Percentiles rank a stretch among this genome's conserved stretches.
These are phyloP conservation scores for Mionectes olivaceus DNA, from an alignment of 2,797 vertebrate species.

Conservation along the genomic window DNA sequence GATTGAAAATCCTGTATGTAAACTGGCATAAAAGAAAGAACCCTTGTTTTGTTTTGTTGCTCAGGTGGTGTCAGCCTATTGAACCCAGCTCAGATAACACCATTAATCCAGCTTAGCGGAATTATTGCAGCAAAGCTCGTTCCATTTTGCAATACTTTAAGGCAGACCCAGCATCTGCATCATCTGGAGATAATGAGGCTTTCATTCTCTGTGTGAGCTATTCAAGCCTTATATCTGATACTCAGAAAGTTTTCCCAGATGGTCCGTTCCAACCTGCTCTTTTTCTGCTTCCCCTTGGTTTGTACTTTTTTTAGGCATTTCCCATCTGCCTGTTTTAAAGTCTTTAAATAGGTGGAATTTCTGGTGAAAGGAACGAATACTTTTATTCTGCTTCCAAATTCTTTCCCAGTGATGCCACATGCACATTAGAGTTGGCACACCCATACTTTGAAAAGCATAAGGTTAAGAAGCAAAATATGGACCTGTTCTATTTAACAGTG, in stretches of 20 bases:
- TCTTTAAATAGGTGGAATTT: conserved; percentile 60
- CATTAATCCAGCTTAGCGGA: background rate
- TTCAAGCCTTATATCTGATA: conserved; percentile 28
- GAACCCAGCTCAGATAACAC: background rate
- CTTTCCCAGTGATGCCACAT: conserved; percentile 33
- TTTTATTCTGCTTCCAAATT: conserved; percentile 46
- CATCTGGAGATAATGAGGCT: conserved; percentile 66
- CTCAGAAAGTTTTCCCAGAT: conserved; percentile 50
- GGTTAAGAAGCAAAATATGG: conserved; percentile 32
- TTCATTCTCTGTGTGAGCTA: conserved; percentile 34
- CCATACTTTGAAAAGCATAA: conserved; percentile 31
- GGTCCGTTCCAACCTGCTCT: conserved; percentile 40
- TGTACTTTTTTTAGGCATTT: conserved; percentile 41
- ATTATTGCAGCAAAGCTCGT: conserved; percentile 3
- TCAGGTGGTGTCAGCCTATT: background rate
- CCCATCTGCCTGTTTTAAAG: conserved; percentile 28
- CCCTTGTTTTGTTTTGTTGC: background rate
- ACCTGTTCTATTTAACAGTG: conserved; percentile 9
- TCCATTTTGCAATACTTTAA: conserved; percentile 4
- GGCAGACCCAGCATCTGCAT: conserved; percentile 32
- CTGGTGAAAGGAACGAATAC: conserved; percentile 35
- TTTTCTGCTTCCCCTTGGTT: conserved; percentile 21
- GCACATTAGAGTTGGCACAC: conserved; percentile 11
- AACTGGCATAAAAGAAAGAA: background rate
- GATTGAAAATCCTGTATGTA: conserved; percentile 14